Evolutionary conservation across 2,113 vertebrate species (phyloP).

Genomic region (Nesoenas mayeri): DNA sequence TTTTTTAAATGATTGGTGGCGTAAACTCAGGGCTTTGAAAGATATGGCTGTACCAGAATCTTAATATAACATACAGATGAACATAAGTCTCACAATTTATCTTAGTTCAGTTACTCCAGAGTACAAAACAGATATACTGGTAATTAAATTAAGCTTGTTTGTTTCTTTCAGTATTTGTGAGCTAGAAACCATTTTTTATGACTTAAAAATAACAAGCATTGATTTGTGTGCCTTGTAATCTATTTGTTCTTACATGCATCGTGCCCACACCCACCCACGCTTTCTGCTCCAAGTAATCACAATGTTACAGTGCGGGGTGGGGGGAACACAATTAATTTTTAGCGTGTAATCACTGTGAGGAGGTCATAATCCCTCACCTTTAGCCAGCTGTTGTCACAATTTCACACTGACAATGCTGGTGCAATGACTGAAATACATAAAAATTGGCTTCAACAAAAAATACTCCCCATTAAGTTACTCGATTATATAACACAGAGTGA

Average conservation of each 20-base stretch:
- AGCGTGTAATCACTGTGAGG: conserved; percentile 5
- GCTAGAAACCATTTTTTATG: conserved; percentile 25
- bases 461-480: background rate
- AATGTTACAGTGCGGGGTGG: background rate
- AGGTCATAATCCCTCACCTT: conserved; percentile 29
- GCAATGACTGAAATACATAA: background rate
- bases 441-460: background rate
- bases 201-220: conserved; percentile 37
- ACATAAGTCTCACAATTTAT: conserved; percentile 11
- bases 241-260: background rate
- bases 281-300: background rate
- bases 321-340: conserved; percentile 21
- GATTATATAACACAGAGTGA: background rate
- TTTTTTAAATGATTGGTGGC: conserved; percentile 19
- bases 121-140: conserved; percentile 36
- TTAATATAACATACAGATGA: conserved; percentile 18
- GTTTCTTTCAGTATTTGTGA: background rate
- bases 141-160: conserved; percentile 50
- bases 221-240: conserved; percentile 49
- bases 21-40: conserved; percentile 18
- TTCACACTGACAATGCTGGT: conserved; percentile 1
- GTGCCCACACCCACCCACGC: background rate
- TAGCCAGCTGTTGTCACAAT: conserved; percentile 13
- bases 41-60: background rate
- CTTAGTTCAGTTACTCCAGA: background rate